Evolutionary conservation across 92 coral and sea anemone genomes (phyloP), one percentile per base, ranked within the genome.

Genomic region (Bergia sp.): DNA sequence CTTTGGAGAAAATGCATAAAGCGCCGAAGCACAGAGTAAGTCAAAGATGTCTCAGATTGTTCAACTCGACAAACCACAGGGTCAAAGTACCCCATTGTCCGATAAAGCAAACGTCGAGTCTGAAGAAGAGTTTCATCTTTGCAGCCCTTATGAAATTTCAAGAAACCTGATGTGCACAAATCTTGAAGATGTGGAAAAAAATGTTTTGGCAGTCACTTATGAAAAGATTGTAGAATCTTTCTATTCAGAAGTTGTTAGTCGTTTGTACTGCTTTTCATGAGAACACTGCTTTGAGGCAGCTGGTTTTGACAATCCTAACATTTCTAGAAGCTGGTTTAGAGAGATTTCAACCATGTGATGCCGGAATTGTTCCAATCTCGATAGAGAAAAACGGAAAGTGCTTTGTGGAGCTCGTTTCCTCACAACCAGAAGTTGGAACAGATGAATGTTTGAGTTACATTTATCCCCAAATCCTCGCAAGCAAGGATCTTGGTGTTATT

Each of bases 261-360:
- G 86, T 23, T 67, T 69, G 41, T 50, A 78, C 2, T 88, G 85
- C 45, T 65, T 15, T 41, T 64, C 79, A 8, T 72, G 82, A 2
- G 49, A 61, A 11, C 81, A 81, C 81, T 81, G 87, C 72, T 88
- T 11, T 57, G 87, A 88, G 0, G 11, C 81, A 16, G 77, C 86
- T 1, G 1, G 45, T 47, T 1, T 69, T 18, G 66, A 69, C 23
- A 77, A 88, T 23, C 91, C 82, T 0, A 81, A 43, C 36, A 42
- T 16, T 88, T 72, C 13, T 23, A 15, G 91, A 88, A 15, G 67
- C 61, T 64, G 49, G 49, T 2, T 49, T 37, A 47, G 86, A 88
- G 29, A 61, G n/a, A 20, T 88, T 66, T 77, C 86, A 88, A 67
- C 91, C 86, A 10, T 69, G 76, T 43, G 91, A 80, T 49, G 67